A percentile compares a stretch with the other conserved stretches of the same genome.
Conservation (phyloP, 2,113 vertebrate species). For the Coreoperca whiteheadi region DNA sequence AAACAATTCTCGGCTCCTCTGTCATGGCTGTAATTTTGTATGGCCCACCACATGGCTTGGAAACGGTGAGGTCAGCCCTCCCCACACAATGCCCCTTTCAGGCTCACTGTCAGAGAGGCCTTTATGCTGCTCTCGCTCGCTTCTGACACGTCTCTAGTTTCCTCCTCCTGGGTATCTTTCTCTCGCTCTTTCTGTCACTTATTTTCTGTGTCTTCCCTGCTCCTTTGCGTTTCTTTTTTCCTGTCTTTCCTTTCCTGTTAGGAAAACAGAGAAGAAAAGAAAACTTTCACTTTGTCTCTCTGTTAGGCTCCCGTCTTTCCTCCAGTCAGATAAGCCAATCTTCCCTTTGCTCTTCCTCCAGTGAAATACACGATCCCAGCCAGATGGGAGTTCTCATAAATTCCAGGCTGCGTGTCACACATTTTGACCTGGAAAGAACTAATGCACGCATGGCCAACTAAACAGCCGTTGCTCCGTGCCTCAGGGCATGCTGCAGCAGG, state of each 20-base stretch:
- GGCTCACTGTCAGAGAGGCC: conserved; percentile 73
- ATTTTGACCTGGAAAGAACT: conserved; percentile 52
- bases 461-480: conserved; percentile 36
- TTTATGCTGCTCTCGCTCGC: conserved; percentile 70
- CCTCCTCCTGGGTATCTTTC: conserved; percentile 52
- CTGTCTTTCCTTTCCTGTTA: conserved; percentile 68
- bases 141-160: conserved; percentile 69
- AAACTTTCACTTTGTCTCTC: conserved; percentile 13
- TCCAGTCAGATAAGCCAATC: conserved; percentile 23
- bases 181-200: background rate
- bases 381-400: conserved; percentile 67
- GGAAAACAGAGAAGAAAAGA: too few species aligned
- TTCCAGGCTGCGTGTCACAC: conserved; percentile 62
- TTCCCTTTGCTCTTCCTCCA: conserved; percentile 46
- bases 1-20: conserved; percentile 58
- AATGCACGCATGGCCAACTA: conserved; percentile 32
- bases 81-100: conserved; percentile 77
- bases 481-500: conserved; percentile 28
- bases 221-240: background rate
- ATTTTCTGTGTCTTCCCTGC: conserved; percentile 84
- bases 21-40: conserved; percentile 62
- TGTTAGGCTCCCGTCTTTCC: conserved; percentile 11
- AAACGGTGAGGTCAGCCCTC: conserved; percentile 78
- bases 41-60: conserved; percentile 70
- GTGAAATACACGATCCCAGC: conserved; percentile 56